Evolutionary conservation across 1,140 invertebrate species (phyloP).

Genomic region (Papilio aristodemus): DNA sequence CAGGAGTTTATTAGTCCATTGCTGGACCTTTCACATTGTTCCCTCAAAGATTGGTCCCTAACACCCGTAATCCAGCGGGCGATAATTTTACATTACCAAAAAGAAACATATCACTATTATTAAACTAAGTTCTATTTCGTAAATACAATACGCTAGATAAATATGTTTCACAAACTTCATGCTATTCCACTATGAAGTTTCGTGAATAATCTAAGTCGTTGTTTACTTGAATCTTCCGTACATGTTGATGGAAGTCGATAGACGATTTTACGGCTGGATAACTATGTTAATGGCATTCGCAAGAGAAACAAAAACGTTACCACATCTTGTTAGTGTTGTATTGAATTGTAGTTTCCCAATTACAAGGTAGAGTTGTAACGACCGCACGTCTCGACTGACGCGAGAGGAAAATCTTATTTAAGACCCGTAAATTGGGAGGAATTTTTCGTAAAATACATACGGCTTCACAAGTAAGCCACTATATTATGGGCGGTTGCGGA

Average conservation of each 20-base stretch:
- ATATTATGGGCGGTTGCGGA: neutral
- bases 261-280: conserved; percentile 63
- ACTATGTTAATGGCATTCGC: conserved; percentile 55
- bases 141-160: neutral
- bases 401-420: conserved; percentile 32
- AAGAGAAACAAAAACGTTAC: conserved; percentile 56
- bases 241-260: conserved; percentile 47
- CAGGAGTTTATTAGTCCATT: no score
- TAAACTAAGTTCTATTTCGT: neutral
- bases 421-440: conserved; percentile 28
- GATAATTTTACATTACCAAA: no score
- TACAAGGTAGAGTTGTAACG: conserved; percentile 24
- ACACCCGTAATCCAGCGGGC: no score
- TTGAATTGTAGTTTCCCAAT: conserved; percentile 29
- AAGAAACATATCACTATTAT: neutral
- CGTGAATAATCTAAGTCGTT: conserved; percentile 22
- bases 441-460: conserved; percentile 24
- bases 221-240: neutral
- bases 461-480: conserved; percentile 12
- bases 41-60: no score
- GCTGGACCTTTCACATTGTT: no score
- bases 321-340: conserved; percentile 39
- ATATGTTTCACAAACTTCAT: neutral
- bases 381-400: conserved; percentile 22
- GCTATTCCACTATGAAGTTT: neutral